A percentile compares a stretch with the other conserved stretches of the same genome.
Conservation (phyloP, 2,797 vertebrate genomes). For the Callimico goeldii region DNA sequence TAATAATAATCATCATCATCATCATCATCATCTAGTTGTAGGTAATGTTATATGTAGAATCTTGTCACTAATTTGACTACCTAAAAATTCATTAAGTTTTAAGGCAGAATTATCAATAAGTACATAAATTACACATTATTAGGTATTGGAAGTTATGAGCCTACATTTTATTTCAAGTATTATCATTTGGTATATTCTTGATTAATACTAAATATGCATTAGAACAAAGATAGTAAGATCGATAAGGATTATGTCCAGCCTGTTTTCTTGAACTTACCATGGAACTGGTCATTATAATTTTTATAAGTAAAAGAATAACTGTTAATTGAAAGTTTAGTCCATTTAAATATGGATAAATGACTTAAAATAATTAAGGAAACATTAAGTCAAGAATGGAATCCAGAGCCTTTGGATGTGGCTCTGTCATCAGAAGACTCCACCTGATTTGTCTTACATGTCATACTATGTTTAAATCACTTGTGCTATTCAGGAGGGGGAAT, state of each 20-base stretch:
- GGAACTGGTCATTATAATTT: not conserved
- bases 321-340: not conserved
- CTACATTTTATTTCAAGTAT: not conserved
- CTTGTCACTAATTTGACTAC: not conserved
- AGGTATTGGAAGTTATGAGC: not conserved
- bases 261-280: not conserved
- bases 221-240: not conserved
- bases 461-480: not conserved
- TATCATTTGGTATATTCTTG: not conserved
- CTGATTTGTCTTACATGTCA: not conserved
- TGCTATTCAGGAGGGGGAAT: not conserved
- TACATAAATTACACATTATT: not conserved
- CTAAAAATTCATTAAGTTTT: not conserved
- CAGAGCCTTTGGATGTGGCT: not conserved
- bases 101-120: not conserved
- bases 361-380: slow-evolving; percentile 36
- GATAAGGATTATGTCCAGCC: not conserved
- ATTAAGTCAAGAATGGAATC: not conserved
- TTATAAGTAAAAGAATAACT: not conserved
- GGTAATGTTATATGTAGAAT: not conserved
- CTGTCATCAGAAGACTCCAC: not conserved
- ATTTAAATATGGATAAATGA: not conserved
- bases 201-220: not conserved
- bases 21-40: not conserved
- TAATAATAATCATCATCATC: no score